Conservation (phyloP, 2,888 invertebrate species). For the Epiblema foenella region DNA sequence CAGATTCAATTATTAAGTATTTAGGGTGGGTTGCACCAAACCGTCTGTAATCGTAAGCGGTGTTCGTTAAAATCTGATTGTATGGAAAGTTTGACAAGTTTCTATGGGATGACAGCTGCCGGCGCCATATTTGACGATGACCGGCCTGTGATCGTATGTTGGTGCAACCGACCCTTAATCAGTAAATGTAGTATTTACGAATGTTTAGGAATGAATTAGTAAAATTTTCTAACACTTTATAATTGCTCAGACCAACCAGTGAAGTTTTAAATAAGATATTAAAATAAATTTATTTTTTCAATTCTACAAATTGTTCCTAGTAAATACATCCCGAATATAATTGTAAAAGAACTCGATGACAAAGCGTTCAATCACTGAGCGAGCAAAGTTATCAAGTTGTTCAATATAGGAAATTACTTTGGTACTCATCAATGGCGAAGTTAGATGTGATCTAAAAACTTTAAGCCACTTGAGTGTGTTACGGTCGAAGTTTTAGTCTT, state of each 20-base stretch:
- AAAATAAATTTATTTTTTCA: not conserved
- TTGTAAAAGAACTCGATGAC: conserved; percentile 3
- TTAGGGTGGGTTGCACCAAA: too few species aligned
- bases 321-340: not conserved
- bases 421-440: not conserved
- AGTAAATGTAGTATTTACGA: too few species aligned
- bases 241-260: not conserved
- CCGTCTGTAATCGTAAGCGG: too few species aligned
- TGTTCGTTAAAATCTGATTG: too few species aligned
- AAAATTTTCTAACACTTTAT: not conserved
- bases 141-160: too few species aligned
- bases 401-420: conserved; percentile 26
- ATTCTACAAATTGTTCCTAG: not conserved
- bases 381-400: conserved; percentile 31
- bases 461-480: not conserved
- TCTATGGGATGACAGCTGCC: too few species aligned
- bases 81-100: too few species aligned
- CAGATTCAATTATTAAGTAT: too few species aligned
- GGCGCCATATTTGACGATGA: too few species aligned
- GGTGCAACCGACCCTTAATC: too few species aligned
- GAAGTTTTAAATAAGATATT: not conserved
- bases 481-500: not conserved
- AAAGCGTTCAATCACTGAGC: conserved; percentile 22
- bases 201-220: too few species aligned
- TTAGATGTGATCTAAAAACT: not conserved